A percentile compares a stretch with the other conserved stretches of the same genome.
phyloP scores from a whole-genome alignment of 2,797 vertebrate genomes.

The Enteromius anoplus region DNA sequence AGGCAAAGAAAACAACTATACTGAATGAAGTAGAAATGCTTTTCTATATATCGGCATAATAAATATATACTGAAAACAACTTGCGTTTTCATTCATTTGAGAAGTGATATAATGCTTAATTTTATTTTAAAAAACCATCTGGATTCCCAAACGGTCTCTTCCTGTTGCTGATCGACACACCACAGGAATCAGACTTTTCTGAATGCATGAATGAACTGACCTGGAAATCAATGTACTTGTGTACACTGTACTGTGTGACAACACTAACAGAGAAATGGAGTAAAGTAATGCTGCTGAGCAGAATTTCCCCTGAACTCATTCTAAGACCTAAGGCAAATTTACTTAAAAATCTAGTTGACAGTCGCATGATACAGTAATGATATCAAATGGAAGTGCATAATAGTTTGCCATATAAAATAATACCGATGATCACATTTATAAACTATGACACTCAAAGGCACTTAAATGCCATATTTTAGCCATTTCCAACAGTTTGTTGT shows the following conservation, averaged over 20 bases:
- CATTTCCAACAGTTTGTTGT: background rate
- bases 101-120: background rate
- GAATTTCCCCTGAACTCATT: background rate
- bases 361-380: background rate
- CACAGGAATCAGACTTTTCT: slow-evolving; percentile 22
- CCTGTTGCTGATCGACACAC: background rate
- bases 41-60: background rate
- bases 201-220: slow-evolving; percentile 41
- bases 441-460: background rate
- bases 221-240: slow-evolving; percentile 40
- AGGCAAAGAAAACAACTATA: slow-evolving; percentile 22
- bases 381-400: background rate
- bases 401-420: background rate
- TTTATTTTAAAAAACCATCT: background rate
- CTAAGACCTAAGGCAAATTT: background rate
- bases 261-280: slow-evolving; percentile 30
- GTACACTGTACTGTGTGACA: slow-evolving; percentile 13
- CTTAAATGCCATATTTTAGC: background rate
- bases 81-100: background rate
- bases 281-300: slow-evolving; percentile 9
- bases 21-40: background rate
- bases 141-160: background rate
- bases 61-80: background rate
- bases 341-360: background rate
- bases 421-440: background rate